Evolutionary conservation across 2,888 invertebrate genomes (phyloP), one percentile per base, ranked within the genome.

Genomic region (Drosophila sordidula): DNA sequence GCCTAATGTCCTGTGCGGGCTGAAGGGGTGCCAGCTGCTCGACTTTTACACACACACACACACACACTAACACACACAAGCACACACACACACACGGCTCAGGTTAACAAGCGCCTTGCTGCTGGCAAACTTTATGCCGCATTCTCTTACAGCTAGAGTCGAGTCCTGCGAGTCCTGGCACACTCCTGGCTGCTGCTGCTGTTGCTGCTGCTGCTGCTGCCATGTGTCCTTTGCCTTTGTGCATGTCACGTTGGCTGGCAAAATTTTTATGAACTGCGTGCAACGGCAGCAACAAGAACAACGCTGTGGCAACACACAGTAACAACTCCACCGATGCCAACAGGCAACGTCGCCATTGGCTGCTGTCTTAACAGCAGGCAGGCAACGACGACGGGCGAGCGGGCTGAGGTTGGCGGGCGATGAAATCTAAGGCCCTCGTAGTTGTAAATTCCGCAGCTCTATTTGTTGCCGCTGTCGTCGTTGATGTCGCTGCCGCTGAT

Each of bases 241-340:
- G 83, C 86, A 83, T 78, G 87, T 83, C 83, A 83, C 80, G 83
- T 83, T 83, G 74, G 80, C 83, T 83, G 83, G 78, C 83, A 83
- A 83, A 80, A 83, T 86, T 83, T 83, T 83, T 83, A 83, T 83
- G 83, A 83, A 83, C 83, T 83, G 83, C 83, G 86, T 86, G 83
- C 83, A 80, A 56, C 68, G 50, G 54, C 64, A 54, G 16, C 49
- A 41, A 16, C 18, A 59, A 46, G 55, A 55, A 47, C 42, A 67
- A 44, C 52, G 75, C 67, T 4, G 5, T 78, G 78, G 54, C 66
- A 54, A 50, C 62, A 54, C 63, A 78, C 67, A 52, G 67, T 62
- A 74, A 70, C 58, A 77, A 69, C 66, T 74, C 22, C 42, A 58
- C 59, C 70, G 68, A 75, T 78, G 66, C 52, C 65, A 54, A 56